Evolutionary conservation across 1,140 invertebrate species (phyloP).

Genomic region (Saccostrea echinata): DNA sequence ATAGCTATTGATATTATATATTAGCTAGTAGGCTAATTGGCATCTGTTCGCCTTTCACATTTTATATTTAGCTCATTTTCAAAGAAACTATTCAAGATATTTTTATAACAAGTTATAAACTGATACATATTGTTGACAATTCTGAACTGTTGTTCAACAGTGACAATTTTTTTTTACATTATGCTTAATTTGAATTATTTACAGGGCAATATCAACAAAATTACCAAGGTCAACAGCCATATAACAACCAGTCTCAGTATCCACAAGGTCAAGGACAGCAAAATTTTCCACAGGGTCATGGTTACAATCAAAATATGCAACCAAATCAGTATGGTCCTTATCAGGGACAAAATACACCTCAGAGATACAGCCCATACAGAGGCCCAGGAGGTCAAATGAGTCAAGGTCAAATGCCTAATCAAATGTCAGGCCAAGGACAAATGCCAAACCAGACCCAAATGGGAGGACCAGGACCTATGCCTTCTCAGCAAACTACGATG

Average conservation of each 20-base stretch:
- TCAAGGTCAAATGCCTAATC: conserved; percentile 52
- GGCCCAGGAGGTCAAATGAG: conserved; percentile 49
- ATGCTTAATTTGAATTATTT: conserved; percentile 12
- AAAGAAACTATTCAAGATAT: too few species aligned
- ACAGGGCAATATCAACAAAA: conserved; percentile 60
- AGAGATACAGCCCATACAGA: conserved; percentile 57
- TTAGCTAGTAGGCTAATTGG: too few species aligned
- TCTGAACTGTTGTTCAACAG: too few species aligned
- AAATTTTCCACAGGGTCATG: conserved; percentile 64
- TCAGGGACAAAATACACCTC: conserved; percentile 58
- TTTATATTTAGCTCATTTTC: too few species aligned
- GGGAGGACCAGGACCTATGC: conserved; percentile 49
- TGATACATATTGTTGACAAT: too few species aligned
- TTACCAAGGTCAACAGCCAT: conserved; percentile 59
- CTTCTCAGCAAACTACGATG: conserved; percentile 1
- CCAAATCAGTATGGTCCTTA: conserved; percentile 68
- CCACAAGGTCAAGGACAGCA: conserved; percentile 65
- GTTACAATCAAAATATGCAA: conserved; percentile 63
- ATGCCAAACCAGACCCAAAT: conserved; percentile 54
- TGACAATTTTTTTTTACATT: neutral
- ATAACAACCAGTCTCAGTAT: conserved; percentile 54
- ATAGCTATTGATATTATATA: too few species aligned
- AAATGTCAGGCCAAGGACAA: conserved; percentile 60
- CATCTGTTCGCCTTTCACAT: too few species aligned
- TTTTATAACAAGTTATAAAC: too few species aligned